These are phyloP conservation scores for Dinocampus coccinellae DNA, from an alignment of 2,888 invertebrate species.

Conservation along the genomic window DNA sequence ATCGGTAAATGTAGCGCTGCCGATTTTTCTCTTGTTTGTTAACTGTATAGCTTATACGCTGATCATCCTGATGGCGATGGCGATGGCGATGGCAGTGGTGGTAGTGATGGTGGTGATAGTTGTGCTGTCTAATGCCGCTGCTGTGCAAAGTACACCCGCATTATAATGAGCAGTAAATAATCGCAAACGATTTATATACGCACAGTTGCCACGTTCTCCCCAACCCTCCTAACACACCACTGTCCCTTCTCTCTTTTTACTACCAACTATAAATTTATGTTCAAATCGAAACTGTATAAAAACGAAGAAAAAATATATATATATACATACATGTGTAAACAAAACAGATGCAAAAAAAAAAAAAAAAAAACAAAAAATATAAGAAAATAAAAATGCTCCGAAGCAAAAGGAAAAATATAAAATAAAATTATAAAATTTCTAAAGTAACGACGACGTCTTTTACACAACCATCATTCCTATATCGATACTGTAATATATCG, in stretches of 20 bases:
- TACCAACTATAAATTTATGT: slow-evolving; percentile 5
- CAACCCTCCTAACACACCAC: slow-evolving; percentile 29
- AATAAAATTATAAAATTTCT: not conserved
- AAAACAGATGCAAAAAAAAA: not conserved
- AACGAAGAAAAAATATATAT: not conserved
- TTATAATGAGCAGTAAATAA: slow-evolving; percentile 65
- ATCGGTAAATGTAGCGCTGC: slow-evolving; percentile 49
- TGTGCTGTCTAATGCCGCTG: not conserved
- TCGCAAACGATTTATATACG: slow-evolving; percentile 51
- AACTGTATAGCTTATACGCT: not conserved
- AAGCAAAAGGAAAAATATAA: not conserved
- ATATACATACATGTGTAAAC: too few species aligned
- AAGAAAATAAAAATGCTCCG: not conserved
- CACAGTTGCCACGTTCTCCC: not conserved
- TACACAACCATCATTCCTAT: not conserved
- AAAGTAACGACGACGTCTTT: slow-evolving; percentile 12
- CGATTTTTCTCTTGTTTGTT: slow-evolving; percentile 48
- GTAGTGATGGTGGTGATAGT: not conserved
- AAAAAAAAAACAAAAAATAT: not conserved
- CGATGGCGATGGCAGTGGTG: not conserved
- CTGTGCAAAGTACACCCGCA: slow-evolving; percentile 48
- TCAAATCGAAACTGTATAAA: not conserved
- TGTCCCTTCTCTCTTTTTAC: slow-evolving; percentile 20
- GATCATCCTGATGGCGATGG: too few species aligned
- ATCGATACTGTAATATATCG: slow-evolving; percentile 17